These are phyloP conservation scores for Cactoblastis cactorum DNA, from an alignment of 2,888 invertebrate genomes.

Conservation along the genomic window DNA sequence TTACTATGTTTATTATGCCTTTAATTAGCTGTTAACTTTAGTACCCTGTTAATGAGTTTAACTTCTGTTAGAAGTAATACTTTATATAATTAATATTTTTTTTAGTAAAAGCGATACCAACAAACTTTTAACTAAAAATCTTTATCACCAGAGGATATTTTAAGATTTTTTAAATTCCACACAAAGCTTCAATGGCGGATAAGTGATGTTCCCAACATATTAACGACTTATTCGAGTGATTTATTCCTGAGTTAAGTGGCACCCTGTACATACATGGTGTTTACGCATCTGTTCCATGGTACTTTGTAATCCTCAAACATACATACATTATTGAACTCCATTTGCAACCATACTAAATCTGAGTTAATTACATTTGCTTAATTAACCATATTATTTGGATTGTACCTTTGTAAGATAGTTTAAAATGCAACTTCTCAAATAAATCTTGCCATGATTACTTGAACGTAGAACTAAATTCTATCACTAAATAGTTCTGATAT, in stretches of 20 bases:
- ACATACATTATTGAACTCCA: slow-evolving; percentile 3
- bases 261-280: slow-evolving; percentile 4
- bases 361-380: too few relatives aligned
- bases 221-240: slow-evolving; percentile 11
- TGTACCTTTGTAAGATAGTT: too few relatives aligned
- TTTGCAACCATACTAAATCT: background rate
- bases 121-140: background rate
- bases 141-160: background rate
- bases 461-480: too few relatives aligned
- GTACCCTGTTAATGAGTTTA: too few relatives aligned
- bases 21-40: too few relatives aligned
- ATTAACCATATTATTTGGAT: too few relatives aligned
- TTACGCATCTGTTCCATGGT: slow-evolving; percentile 3
- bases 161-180: background rate
- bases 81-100: too few relatives aligned
- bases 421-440: too few relatives aligned
- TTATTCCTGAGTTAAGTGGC: slow-evolving; percentile 1
- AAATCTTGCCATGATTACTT: too few relatives aligned
- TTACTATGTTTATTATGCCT: slow-evolving; percentile 1
- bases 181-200: background rate
- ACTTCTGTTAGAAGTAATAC: too few relatives aligned
- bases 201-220: slow-evolving; percentile 9
- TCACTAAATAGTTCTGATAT: too few relatives aligned
- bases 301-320: slow-evolving; percentile 2
- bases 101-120: too few relatives aligned